A percentile compares a stretch with the other conserved stretches of the same genome.
These are phyloP conservation scores for Chymomyza fuscimana DNA, from an alignment of 2,888 invertebrate genomes.

Conservation along the genomic window DNA sequence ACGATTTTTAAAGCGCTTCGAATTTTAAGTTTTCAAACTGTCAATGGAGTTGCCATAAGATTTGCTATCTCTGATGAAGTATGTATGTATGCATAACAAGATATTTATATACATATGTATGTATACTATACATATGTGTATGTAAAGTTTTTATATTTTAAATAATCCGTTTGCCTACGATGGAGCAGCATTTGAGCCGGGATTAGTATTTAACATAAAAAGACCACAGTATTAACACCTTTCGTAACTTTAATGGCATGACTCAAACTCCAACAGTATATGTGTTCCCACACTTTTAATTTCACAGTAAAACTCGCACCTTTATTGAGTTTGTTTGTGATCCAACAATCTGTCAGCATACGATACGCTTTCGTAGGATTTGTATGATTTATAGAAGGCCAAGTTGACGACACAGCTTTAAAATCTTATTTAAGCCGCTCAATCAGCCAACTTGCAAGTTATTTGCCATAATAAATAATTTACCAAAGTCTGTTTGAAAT, in stretches of 20 bases:
- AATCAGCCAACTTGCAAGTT: no score
- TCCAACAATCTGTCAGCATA: constrained; percentile 41
- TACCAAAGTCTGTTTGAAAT: no score
- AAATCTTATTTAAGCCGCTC: neutral
- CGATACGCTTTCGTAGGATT: neutral
- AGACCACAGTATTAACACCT: constrained; percentile 54
- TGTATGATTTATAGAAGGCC: neutral
- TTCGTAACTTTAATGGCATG: neutral
- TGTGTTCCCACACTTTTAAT: constrained; percentile 41
- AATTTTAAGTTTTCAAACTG: constrained; percentile 70
- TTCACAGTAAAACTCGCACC: constrained; percentile 54
- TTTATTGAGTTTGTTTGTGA: constrained; percentile 31
- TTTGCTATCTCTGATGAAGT: neutral
- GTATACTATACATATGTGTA: neutral
- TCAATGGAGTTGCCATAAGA: constrained; percentile 46
- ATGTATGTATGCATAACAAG: neutral
- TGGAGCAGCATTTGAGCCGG: constrained; percentile 48
- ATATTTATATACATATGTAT: constrained; percentile 3
- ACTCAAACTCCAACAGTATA: constrained; percentile 3
- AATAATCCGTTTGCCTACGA: no score
- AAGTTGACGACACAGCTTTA: neutral
- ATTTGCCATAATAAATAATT: no score
- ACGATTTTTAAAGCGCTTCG: constrained; percentile 72
- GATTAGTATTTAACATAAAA: constrained; percentile 47
- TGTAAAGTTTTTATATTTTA: no score